Percentiles rank a stretch among this genome's conserved stretches.
phyloP scores from a whole-genome alignment of 1,140 invertebrate species.

The Drosophila nannoptera region DNA sequence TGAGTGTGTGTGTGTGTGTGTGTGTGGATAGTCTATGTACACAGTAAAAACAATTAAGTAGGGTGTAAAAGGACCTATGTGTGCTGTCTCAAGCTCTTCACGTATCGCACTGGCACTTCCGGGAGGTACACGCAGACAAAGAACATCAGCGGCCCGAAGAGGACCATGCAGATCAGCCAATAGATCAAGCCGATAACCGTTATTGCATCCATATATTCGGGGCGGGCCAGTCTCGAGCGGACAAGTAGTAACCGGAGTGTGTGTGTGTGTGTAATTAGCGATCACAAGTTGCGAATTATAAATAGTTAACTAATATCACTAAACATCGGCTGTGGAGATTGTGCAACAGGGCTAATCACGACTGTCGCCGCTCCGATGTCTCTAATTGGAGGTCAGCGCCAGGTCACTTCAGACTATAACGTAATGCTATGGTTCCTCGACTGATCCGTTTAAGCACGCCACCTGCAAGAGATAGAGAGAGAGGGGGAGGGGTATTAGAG shows the following conservation, averaged over 20 bases:
- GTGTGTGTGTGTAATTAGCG: background rate
- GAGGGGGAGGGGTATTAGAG: background rate
- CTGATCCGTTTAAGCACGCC: slow-evolving; percentile 58
- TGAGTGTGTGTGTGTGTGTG: no score
- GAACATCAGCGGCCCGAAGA: slow-evolving; percentile 73
- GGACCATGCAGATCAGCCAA: slow-evolving; percentile 66
- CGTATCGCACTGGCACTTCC: slow-evolving; percentile 71
- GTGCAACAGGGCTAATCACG: slow-evolving; percentile 45
- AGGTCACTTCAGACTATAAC: slow-evolving; percentile 46
- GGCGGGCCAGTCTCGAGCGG: slow-evolving; percentile 43
- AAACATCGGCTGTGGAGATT: slow-evolving; percentile 65
- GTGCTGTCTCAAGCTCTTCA: slow-evolving; percentile 65
- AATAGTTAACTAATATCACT: slow-evolving; percentile 77
- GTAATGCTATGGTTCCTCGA: slow-evolving; percentile 32
- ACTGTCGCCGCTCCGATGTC: slow-evolving; percentile 37
- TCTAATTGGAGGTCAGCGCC: slow-evolving; percentile 36
- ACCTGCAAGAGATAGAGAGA: slow-evolving; percentile 44
- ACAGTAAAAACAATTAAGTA: slow-evolving; percentile 21
- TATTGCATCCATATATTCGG: slow-evolving; percentile 63
- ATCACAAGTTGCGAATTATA: slow-evolving; percentile 30
- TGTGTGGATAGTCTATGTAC: slow-evolving; percentile 49
- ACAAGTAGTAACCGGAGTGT: slow-evolving; percentile 23
- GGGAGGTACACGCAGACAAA: slow-evolving; percentile 73
- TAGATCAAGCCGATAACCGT: slow-evolving; percentile 58
- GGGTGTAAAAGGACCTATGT: slow-evolving; percentile 29